Evolutionary conservation across 1,140 invertebrate species (phyloP).

Genomic region (Ceratina calcarata): DNA sequence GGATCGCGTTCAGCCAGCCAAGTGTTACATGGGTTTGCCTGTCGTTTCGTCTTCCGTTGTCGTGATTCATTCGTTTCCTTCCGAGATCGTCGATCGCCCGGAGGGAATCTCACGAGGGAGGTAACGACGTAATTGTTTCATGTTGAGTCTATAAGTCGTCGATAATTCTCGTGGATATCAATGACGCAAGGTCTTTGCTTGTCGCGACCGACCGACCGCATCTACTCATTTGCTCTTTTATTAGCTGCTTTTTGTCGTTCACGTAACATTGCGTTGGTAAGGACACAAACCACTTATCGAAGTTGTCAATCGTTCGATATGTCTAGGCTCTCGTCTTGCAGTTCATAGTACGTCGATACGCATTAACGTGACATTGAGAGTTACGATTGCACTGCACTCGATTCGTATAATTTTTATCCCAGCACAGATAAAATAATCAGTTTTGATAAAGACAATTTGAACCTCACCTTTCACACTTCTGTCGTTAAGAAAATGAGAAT

Average conservation of each 20-base stretch:
- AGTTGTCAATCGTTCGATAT: neutral
- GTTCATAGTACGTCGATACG: neutral
- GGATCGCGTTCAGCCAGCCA: neutral
- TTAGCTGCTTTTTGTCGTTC: neutral
- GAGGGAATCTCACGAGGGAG: neutral
- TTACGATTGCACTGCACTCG: neutral
- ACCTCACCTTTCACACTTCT: no score
- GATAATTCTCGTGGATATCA: constrained; percentile 48
- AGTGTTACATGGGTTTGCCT: neutral
- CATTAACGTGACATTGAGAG: neutral
- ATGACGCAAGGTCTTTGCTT: constrained; percentile 17
- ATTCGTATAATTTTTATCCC: no score
- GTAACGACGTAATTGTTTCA: constrained; percentile 8
- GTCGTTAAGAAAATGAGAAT: no score
- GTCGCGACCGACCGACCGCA: neutral
- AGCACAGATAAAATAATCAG: no score
- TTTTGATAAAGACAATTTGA: no score
- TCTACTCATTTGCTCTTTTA: constrained; percentile 10
- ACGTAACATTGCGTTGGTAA: neutral
- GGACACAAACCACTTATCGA: neutral
- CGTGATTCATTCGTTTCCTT: neutral
- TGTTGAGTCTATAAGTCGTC: constrained; percentile 45
- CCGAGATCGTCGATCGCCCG: neutral
- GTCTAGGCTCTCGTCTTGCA: neutral
- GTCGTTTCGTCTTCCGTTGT: neutral